Percentiles rank a stretch among this genome's conserved stretches.
Evolutionary conservation across 2,113 vertebrate genomes (phyloP).

Genomic region (Lamprologus lemairii): DNA sequence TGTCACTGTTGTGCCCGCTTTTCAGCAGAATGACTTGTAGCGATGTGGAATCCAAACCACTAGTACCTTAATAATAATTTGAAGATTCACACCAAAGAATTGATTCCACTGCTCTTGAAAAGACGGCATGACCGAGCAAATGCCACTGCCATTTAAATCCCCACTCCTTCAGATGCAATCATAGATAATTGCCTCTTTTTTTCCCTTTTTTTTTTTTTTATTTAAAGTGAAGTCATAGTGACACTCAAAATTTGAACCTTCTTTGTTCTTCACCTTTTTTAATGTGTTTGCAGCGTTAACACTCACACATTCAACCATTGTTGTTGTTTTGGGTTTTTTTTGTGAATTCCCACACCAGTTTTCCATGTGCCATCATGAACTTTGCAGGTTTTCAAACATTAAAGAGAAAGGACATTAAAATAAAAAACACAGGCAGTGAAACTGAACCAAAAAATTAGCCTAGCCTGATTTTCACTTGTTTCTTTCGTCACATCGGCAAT

Average conservation of each 20-base stretch:
- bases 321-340: neutral
- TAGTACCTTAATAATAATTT: neutral
- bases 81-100: neutral
- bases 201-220: fast-evolving
- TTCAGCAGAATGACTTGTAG: neutral
- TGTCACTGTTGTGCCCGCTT: neutral
- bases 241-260: neutral
- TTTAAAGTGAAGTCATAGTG: neutral
- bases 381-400: neutral
- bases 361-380: neutral
- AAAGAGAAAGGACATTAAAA: neutral
- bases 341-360: neutral
- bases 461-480: constrained; percentile 13
- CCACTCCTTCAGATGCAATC: neutral
- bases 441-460: constrained; percentile 11
- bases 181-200: neutral
- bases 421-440: neutral
- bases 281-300: neutral
- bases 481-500: constrained; percentile 4
- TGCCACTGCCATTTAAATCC: neutral
- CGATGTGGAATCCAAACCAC: neutral
- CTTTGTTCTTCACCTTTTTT: neutral
- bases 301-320: neutral
- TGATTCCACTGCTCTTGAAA: neutral
- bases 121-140: neutral